These are phyloP conservation scores for Urechis unicinctus DNA, from an alignment of 2,888 invertebrate species.

Conservation along the genomic window DNA sequence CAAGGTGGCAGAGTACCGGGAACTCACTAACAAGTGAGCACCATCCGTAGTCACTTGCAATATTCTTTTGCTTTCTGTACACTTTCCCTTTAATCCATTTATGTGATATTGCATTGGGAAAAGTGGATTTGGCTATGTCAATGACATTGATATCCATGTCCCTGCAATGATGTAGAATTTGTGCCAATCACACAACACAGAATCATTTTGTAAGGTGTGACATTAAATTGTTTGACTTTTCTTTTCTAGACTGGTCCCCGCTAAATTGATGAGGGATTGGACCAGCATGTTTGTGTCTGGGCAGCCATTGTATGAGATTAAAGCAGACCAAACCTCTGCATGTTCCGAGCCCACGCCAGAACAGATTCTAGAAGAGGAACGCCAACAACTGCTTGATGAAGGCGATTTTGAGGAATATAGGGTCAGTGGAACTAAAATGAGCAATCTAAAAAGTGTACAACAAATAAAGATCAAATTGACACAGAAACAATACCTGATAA, in stretches of 20 bases:
- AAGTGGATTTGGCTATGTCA: too few species aligned
- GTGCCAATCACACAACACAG: too few species aligned
- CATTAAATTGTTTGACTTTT: neutral
- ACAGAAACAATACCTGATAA: too few species aligned
- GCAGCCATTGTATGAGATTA: slow-evolving; percentile 39
- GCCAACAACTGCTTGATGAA: slow-evolving; percentile 42
- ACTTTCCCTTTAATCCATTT: too few species aligned
- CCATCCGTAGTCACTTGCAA: neutral
- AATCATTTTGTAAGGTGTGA: neutral
- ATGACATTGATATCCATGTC: too few species aligned
- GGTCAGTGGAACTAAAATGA: slow-evolving; percentile 22
- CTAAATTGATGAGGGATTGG: slow-evolving; percentile 48
- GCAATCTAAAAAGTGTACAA: neutral
- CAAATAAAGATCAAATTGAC: too few species aligned
- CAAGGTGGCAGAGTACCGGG: slow-evolving; percentile 46
- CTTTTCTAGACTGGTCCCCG: slow-evolving; percentile 36
- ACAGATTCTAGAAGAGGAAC: slow-evolving; percentile 43
- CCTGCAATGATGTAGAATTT: too few species aligned
- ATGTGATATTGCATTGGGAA: too few species aligned
- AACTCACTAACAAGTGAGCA: slow-evolving; percentile 47
- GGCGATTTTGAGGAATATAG: slow-evolving; percentile 48
- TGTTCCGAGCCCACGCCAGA: slow-evolving; percentile 29
- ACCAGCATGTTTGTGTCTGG: slow-evolving; percentile 41
- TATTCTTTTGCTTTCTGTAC: too few species aligned
- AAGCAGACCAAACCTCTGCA: slow-evolving; percentile 5